These are phyloP conservation scores for Gymnorhina tibicen DNA, from an alignment of 2,113 vertebrate species.

Conservation along the genomic window DNA sequence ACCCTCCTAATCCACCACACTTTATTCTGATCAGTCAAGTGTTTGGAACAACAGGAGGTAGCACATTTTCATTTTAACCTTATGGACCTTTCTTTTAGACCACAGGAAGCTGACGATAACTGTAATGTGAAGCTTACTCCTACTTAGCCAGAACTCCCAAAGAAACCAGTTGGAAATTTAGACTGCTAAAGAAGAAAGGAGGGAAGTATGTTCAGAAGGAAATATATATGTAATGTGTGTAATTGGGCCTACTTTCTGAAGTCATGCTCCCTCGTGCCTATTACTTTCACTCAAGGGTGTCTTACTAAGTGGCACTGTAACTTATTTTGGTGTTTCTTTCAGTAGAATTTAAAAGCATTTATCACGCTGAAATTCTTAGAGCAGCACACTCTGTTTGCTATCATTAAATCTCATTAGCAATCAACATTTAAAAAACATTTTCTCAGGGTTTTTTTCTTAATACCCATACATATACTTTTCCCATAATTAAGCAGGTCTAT, in stretches of 20 bases:
- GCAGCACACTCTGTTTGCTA: slow-evolving; percentile 61
- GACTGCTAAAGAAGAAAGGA: neutral
- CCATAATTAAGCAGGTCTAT: slow-evolving; percentile 73
- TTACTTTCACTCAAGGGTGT: slow-evolving; percentile 32
- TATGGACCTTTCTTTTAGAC: neutral
- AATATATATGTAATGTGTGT: neutral
- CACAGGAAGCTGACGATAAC: neutral
- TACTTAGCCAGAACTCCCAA: neutral
- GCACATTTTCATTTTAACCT: neutral
- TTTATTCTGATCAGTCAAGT: neutral
- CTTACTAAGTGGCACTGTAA: slow-evolving; percentile 21
- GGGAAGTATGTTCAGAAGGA: neutral
- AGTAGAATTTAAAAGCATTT: slow-evolving; percentile 55
- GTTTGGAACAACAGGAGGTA: neutral
- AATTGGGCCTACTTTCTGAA: slow-evolving; percentile 1
- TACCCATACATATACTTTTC: slow-evolving; percentile 54
- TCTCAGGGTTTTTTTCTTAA: slow-evolving; percentile 54
- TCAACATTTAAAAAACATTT: slow-evolving; percentile 73
- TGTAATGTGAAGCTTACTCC: neutral
- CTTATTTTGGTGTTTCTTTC: slow-evolving; percentile 44
- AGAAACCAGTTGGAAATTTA: neutral
- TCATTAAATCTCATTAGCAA: slow-evolving; percentile 72
- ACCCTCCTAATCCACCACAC: neutral
- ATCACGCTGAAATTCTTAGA: slow-evolving; percentile 57
- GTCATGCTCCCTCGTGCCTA: neutral